Base-by-base conservation (phyloP, 1,140 invertebrate genomes). In the Pseudoatta argentina region DNA sequence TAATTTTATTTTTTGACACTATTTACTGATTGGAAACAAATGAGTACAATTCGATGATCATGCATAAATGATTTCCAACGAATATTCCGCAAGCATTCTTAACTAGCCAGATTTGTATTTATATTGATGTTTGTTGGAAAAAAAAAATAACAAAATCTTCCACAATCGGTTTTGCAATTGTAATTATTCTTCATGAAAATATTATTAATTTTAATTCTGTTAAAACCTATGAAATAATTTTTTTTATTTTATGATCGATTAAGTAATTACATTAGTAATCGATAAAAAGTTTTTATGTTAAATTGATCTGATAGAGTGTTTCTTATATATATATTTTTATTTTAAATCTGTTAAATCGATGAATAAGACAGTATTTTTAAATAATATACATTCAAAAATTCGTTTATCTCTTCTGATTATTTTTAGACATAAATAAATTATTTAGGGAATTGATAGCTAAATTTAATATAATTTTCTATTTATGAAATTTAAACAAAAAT, bases 21-120 rank as follows among this genome's bases (percentile, higher is more conserved):
- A 24, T 82, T 59, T 72, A 73, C 24, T n/a, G n/a, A 51, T 61
- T 44, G 67, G 10, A 48, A 61, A n/a, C 8, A 12, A 51, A 82
- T 48, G 3, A 24, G 18, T 27, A 39, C 57, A 59, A 82, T 82
- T 34, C 12, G n/a, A 61, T 51, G 39, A 48, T 69, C 2, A 34
- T 34, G n/a, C 34, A 61, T 75, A 24, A 83, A 83, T 39, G 48
- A 69, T 59, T 48, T 34, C 1, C 57, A 61, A 48, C 18, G 18
- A 34, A 69, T 69, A 30, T 64, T 3, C 24, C 10, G 6, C n/a
- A 18, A 79, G 27, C 4, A 55, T 81, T 81, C 66, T 55, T 55
- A 57, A 5, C 27, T 39, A 39, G 30, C 2, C 30, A 14, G 66
- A 71, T 81, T 71, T 71, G 24, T 66, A 79, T 79, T 55, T 39